Conservation (phyloP, 1,140 invertebrate genomes). For the Hycleus cichorii region DNA sequence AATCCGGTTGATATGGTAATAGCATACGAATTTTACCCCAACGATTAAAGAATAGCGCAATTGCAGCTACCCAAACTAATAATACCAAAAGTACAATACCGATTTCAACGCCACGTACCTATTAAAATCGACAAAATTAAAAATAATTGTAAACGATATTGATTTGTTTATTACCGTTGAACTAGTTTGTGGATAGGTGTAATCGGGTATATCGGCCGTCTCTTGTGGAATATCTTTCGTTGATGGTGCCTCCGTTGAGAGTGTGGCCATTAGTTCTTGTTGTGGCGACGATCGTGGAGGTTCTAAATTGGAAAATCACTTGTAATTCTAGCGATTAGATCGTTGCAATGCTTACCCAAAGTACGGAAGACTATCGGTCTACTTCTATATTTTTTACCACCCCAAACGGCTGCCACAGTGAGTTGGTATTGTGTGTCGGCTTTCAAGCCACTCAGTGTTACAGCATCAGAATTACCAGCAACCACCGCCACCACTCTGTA, state of each 20-base stretch:
- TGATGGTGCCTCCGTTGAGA: slow-evolving; percentile 36
- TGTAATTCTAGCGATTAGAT: not conserved
- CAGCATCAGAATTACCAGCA: slow-evolving; percentile 75
- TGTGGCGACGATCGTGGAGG: slow-evolving; percentile 63
- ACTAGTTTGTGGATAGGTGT: slow-evolving; percentile 44
- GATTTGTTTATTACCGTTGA: slow-evolving; percentile 44
- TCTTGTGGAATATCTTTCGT: slow-evolving; percentile 15
- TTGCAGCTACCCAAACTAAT: slow-evolving; percentile 68
- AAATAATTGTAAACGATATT: not conserved
- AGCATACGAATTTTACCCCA: slow-evolving; percentile 84
- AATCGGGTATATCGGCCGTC: slow-evolving; percentile 29
- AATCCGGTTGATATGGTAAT: slow-evolving; percentile 84
- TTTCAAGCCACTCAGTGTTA: slow-evolving; percentile 67
- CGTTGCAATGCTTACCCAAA: slow-evolving; percentile 55
- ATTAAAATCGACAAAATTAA: not conserved
- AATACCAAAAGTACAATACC: slow-evolving; percentile 80
- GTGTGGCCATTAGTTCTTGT: slow-evolving; percentile 54
- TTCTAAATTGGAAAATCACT: slow-evolving; percentile 42
- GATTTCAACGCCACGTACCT: slow-evolving; percentile 80
- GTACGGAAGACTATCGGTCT: slow-evolving; percentile 80
- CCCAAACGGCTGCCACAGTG: slow-evolving; percentile 70
- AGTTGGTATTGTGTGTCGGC: slow-evolving; percentile 83
- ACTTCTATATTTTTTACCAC: slow-evolving; percentile 69
- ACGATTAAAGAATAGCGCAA: slow-evolving; percentile 72
- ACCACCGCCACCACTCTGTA: slow-evolving; percentile 84